These are phyloP conservation scores for Theonella swinhoei DNA, from an alignment of 37 sponge, comb jelly and placozoan genomes.

Conservation along the genomic window DNA sequence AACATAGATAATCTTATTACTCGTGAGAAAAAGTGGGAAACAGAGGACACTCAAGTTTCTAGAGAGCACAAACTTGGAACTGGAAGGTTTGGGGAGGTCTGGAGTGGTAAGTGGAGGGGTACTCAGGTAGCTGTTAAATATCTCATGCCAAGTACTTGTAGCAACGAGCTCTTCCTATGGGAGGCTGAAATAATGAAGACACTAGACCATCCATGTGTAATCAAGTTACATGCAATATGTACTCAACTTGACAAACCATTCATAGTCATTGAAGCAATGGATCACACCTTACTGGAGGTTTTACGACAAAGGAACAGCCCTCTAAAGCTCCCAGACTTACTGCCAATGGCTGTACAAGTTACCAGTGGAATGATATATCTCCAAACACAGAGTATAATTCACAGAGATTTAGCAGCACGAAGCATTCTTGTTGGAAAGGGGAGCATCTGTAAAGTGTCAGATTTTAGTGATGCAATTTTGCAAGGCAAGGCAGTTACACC, in stretches of 20 bases:
- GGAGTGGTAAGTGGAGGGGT: not conserved
- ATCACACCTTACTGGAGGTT: not conserved
- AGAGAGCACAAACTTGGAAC: not conserved
- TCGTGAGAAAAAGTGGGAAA: slow-evolving; percentile 6
- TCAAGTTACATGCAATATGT: not conserved
- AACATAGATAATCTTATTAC: not conserved
- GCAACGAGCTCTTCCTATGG: not conserved
- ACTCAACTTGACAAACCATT: not conserved
- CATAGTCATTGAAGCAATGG: slow-evolving; percentile 1
- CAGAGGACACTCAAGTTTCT: not conserved
- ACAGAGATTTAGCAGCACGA: slow-evolving; percentile 30
- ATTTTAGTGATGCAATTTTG: slow-evolving; percentile 50
- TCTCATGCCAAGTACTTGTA: not conserved
- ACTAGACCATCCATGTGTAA: not conserved
- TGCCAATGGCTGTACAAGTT: slow-evolving; percentile 1
- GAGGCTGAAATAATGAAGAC: slow-evolving; percentile 8
- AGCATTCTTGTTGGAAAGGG: slow-evolving; percentile 4
- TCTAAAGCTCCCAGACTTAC: not conserved
- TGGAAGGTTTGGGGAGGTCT: not conserved
- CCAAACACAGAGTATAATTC: not conserved
- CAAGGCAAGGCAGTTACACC: not conserved
- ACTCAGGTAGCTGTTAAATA: not conserved
- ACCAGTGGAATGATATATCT: slow-evolving; percentile 2
- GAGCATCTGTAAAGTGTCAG: slow-evolving; percentile 50
- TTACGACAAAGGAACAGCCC: not conserved